Base-by-base conservation (phyloP, 2,797 vertebrate genomes). In the Harpagifer antarcticus region DNA sequence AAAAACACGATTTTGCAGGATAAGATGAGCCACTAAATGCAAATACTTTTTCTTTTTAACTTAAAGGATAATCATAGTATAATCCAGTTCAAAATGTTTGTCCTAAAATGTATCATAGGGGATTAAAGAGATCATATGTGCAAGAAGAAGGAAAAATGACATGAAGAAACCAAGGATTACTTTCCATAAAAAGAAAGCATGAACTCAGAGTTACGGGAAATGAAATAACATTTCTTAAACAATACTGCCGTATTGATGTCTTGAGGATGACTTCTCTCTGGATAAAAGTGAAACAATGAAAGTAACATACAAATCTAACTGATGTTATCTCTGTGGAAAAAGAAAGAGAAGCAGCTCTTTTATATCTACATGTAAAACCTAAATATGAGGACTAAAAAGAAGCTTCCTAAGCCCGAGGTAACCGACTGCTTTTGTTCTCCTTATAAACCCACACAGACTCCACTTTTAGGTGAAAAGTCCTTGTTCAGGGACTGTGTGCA, bases 391-490 rank as follows among this genome's bases (percentile, higher is more conserved):
- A 67, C n/a, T 45, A 13, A 37, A 7, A 37, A 37, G 33, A 9
- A 37, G 33, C 33, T 9, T 37, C 33, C 8, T 37, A 37, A 37
- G 1, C 33, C 33, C 9, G 33, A 37, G 8, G 33, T 6, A 37
- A 37, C 33, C 33, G 33, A 9, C 8, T 37, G 16, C 47, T n/a
- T n/a, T 9, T n/a, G 2, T 4, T 12, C 10, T 50, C 50, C 20
- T 19, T 9, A 13, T 13, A 42, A 57, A 57, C 11, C 54, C 11
- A 37, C 40, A 17, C 45, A 9, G 44, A 42, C 45, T 47, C 52
- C 40, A 53, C 8, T 0, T 33, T 74, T 44, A 79, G 52, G 57
- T 74, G 53, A n/a, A 50, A 50, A 23, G 78, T 79, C 75, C 66
- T 47, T 45, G 68, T 83, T 14, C 23, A 43, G 68, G 53, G 68